phyloP scores from a whole-genome alignment of 2,888 invertebrate species.

The Patella depressa region DNA sequence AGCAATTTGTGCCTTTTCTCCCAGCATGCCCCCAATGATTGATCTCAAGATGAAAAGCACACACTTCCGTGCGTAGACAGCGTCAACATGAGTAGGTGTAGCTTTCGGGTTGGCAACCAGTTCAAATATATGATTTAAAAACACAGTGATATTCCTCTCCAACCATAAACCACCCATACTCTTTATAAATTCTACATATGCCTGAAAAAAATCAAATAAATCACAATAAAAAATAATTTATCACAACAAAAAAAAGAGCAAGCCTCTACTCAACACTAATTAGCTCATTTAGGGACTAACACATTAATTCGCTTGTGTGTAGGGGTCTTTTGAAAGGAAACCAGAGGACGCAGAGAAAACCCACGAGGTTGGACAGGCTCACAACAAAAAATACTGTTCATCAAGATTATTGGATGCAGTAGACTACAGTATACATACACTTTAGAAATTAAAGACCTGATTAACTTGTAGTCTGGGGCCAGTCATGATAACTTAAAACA shows the following conservation, averaged over 20 bases:
- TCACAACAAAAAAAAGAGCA: neutral
- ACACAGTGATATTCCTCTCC: conserved; percentile 88
- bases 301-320: no score
- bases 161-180: conserved; percentile 95
- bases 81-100: conserved; percentile 95
- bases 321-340: no score
- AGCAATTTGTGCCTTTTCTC: conserved; percentile 96
- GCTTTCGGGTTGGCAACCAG: conserved; percentile 94
- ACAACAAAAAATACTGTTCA: neutral
- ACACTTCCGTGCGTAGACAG: conserved; percentile 97
- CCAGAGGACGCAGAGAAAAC: no score
- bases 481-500: no score
- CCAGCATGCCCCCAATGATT: conserved; percentile 92
- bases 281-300: no score
- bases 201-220: conserved; percentile 74
- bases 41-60: conserved; percentile 94
- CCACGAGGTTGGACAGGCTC: neutral
- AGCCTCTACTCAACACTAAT: no score
- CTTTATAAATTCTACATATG: conserved; percentile 95
- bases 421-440: no score
- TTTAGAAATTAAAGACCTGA: no score
- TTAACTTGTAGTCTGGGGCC: no score
- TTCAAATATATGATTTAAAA: conserved; percentile 91
- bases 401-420: no score
- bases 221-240: neutral